Evolutionary conservation across 2,113 vertebrate genomes (phyloP).

Genomic region (Boulengeromyrus knoepffleri): DNA sequence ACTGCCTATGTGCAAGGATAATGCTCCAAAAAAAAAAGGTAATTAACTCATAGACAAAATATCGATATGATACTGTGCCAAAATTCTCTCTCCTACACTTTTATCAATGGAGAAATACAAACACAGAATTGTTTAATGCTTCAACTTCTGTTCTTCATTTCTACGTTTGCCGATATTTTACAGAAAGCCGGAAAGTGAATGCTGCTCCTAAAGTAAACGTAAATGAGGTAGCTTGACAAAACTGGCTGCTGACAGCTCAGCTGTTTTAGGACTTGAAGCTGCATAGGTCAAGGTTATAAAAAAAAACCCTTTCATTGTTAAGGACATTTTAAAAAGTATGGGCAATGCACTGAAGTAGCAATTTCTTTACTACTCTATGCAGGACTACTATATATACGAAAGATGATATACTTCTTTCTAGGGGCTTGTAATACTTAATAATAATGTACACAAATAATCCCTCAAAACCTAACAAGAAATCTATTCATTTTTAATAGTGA

Average conservation of each 20-base stretch:
- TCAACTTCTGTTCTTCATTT: constrained; percentile 41
- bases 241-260: constrained; percentile 81
- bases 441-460: constrained; percentile 46
- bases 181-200: constrained; percentile 86
- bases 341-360: constrained; percentile 54
- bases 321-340: constrained; percentile 57
- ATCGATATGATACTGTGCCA: background rate
- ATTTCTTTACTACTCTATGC: constrained; percentile 37
- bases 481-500: constrained; percentile 67
- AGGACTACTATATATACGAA: background rate
- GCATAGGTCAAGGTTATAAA: constrained; percentile 83
- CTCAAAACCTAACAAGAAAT: constrained; percentile 65
- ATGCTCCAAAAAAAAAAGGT: background rate
- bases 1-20: background rate
- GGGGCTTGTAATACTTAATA: constrained; percentile 30
- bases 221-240: constrained; percentile 86
- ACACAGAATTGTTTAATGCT: constrained; percentile 18
- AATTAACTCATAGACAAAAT: background rate
- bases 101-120: background rate
- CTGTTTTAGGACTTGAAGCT: constrained; percentile 81
- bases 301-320: constrained; percentile 64
- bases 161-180: constrained; percentile 69
- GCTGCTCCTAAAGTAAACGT: constrained; percentile 86
- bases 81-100: background rate
- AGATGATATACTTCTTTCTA: constrained; percentile 6